These are phyloP conservation scores for Oryzaephilus surinamensis DNA, from an alignment of 1,140 invertebrate genomes.

Conservation along the genomic window DNA sequence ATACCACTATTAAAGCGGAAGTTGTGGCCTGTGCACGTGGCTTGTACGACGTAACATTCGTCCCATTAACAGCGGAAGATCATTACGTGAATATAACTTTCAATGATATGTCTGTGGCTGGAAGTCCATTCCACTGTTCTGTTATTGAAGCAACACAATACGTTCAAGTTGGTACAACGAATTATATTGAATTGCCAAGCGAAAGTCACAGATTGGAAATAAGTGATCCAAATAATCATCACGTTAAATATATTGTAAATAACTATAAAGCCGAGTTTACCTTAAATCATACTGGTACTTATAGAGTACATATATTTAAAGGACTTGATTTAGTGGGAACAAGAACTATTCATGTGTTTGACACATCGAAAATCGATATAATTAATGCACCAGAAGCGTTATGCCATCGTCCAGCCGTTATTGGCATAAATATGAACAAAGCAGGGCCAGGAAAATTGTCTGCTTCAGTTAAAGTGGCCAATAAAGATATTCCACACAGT, in stretches of 20 bases:
- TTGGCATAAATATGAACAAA: slow-evolving; percentile 54
- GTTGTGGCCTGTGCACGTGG: slow-evolving; percentile 76
- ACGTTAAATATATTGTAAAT: slow-evolving; percentile 30
- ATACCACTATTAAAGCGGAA: slow-evolving; percentile 77
- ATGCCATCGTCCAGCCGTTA: slow-evolving; percentile 64
- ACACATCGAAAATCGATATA: slow-evolving; percentile 66
- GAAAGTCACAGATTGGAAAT: slow-evolving; percentile 33
- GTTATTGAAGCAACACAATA: slow-evolving; percentile 39
- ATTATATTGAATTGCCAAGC: slow-evolving; percentile 41
- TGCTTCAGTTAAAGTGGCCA: slow-evolving; percentile 65
- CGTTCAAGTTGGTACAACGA: slow-evolving; percentile 41
- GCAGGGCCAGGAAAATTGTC: slow-evolving; percentile 76
- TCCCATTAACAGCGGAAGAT: slow-evolving; percentile 77
- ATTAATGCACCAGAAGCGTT: slow-evolving; percentile 44
- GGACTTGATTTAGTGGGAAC: slow-evolving; percentile 36
- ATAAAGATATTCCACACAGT: slow-evolving; percentile 67
- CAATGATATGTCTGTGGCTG: slow-evolving; percentile 87
- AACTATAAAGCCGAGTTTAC: slow-evolving; percentile 33
- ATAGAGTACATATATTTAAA: slow-evolving; percentile 26
- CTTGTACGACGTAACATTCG: slow-evolving; percentile 93
- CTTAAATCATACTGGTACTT: slow-evolving; percentile 31
- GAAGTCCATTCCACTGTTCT: slow-evolving; percentile 76
- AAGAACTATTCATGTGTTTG: slow-evolving; percentile 69
- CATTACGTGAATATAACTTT: slow-evolving; percentile 96
- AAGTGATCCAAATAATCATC: slow-evolving; percentile 31